Evolutionary conservation across 2,113 vertebrate species (phyloP).

Genomic region (Vulpes ferrilata): DNA sequence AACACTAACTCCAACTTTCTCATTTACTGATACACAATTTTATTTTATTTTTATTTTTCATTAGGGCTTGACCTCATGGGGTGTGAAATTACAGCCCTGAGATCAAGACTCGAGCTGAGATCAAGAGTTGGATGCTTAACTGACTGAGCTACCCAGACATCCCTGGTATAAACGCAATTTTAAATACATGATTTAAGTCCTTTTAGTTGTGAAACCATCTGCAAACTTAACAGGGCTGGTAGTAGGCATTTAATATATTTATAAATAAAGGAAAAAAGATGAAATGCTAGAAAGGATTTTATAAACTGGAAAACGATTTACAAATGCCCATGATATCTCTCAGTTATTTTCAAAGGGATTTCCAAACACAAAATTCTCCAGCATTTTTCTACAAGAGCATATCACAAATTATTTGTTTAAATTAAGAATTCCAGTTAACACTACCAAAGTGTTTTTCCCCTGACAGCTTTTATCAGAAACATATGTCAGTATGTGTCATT

Average conservation of each 20-base stretch:
- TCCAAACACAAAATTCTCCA: slow-evolving; percentile 2
- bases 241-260: neutral
- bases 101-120: neutral
- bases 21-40: neutral
- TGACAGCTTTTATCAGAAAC: neutral
- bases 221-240: neutral
- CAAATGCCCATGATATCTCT: neutral
- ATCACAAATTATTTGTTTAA: neutral
- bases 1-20: neutral
- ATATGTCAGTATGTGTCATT: neutral
- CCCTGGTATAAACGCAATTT: neutral
- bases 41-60: neutral
- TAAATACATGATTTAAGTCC: neutral
- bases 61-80: no score
- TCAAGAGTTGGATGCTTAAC: neutral
- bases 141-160: neutral
- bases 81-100: neutral
- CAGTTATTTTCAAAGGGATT: slow-evolving; percentile 18
- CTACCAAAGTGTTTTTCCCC: neutral
- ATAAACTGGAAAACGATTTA: neutral
- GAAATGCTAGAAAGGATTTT: neutral
- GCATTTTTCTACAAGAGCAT: neutral
- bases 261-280: neutral
- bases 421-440: neutral
- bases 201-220: neutral